A percentile compares a stretch with the other conserved stretches of the same genome.
phyloP scores from a whole-genome alignment of 2,888 invertebrate species.

The Dorcus hopei region DNA sequence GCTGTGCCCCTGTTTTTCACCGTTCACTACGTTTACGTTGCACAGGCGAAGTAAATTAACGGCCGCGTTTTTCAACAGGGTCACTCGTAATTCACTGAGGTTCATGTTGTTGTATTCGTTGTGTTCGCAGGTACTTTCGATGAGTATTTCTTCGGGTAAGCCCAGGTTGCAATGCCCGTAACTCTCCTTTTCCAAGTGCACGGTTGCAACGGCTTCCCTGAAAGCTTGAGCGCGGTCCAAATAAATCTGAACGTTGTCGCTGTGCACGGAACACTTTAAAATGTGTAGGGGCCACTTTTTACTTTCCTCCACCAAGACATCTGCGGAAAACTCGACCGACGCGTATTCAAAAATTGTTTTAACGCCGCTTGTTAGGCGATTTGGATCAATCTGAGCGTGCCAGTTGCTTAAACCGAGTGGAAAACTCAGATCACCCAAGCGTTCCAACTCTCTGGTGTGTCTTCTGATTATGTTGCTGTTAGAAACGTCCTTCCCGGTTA shows the following conservation, averaged over 20 bases:
- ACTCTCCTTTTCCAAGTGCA: conserved; percentile 27
- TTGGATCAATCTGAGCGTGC: conserved; percentile 47
- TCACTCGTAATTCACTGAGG: conserved; percentile 43
- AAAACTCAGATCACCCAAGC: conserved; percentile 65
- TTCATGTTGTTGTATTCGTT: conserved; percentile 38
- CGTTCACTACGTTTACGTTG: conserved; percentile 38
- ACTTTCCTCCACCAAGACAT: conserved; percentile 49
- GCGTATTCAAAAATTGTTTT: conserved; percentile 27
- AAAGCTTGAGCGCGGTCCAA: conserved; percentile 49
- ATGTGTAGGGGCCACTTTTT: conserved; percentile 50
- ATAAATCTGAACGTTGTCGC: conserved; percentile 54
- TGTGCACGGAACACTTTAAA: conserved; percentile 44
- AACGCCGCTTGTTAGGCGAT: neutral
- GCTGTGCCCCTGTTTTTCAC: conserved; percentile 41
- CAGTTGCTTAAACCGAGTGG: conserved; percentile 57
- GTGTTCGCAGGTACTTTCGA: conserved; percentile 24
- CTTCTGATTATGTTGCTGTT: conserved; percentile 52
- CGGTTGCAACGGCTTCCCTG: conserved; percentile 34
- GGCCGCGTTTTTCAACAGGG: conserved; percentile 42
- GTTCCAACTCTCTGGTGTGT: conserved; percentile 56
- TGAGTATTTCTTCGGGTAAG: neutral
- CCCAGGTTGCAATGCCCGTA: conserved; percentile 37
- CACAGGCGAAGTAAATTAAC: conserved; percentile 45
- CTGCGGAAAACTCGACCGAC: conserved; percentile 29
- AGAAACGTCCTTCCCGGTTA: conserved; percentile 18